phyloP scores from a whole-genome alignment of 2,888 invertebrate genomes.

The Limnephilus lunatus region DNA sequence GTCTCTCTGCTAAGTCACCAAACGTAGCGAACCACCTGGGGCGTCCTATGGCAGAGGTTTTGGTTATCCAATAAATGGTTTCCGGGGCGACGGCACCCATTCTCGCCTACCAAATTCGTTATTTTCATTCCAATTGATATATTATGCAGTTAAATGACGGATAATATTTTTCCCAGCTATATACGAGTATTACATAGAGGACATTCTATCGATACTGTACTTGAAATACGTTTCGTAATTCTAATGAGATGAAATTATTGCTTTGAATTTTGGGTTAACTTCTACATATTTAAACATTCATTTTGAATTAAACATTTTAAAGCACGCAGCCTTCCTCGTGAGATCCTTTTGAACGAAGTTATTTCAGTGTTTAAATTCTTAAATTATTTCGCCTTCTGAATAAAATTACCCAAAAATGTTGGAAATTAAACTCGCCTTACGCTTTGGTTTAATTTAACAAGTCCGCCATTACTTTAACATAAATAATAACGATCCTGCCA shows the following conservation, averaged over 20 bases:
- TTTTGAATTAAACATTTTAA: neutral
- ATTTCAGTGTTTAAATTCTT: neutral
- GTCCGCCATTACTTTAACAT: neutral
- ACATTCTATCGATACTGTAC: neutral
- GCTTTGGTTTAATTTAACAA: no score
- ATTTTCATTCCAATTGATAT: no score
- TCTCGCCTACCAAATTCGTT: no score
- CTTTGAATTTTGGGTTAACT: neutral
- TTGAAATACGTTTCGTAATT: neutral
- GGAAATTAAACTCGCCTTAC: neutral
- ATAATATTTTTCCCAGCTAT: neutral
- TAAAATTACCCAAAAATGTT: neutral
- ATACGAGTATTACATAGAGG: neutral
- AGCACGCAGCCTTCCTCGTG: neutral
- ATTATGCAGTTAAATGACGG: no score
- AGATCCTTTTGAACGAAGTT: neutral
- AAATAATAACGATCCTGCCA: neutral
- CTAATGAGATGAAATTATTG: neutral
- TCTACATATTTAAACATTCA: neutral
- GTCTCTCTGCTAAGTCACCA: no score
- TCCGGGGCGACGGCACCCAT: no score
- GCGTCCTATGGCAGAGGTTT: no score
- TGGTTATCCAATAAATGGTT: no score
- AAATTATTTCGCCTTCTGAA: neutral
- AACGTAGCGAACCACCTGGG: no score